Percentiles rank a stretch among this genome's conserved stretches.
These are phyloP conservation scores for Caranx ignobilis DNA, from an alignment of 2,113 vertebrate species.

Conservation along the genomic window DNA sequence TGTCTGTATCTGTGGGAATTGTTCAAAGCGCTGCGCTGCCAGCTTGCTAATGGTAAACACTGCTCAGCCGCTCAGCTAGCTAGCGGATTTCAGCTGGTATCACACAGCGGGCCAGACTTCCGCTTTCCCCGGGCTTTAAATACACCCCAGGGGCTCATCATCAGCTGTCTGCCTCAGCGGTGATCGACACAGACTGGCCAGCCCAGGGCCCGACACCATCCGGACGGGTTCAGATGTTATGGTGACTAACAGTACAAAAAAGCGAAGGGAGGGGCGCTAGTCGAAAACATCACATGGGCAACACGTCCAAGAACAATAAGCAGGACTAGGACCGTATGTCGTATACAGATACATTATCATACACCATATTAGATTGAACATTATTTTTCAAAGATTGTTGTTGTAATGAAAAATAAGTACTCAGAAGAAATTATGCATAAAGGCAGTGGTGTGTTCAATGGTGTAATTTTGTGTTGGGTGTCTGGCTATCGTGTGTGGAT, in stretches of 20 bases:
- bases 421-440: neutral
- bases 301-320: neutral
- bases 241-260: conserved; percentile 17
- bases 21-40: neutral
- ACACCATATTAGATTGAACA: neutral
- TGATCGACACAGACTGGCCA: neutral
- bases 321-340: neutral
- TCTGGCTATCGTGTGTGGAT: neutral
- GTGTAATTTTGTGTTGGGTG: neutral
- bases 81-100: conserved; percentile 38
- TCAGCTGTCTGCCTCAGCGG: conserved; percentile 29
- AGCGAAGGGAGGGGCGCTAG: conserved; percentile 35
- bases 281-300: conserved; percentile 15
- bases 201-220: conserved; percentile 7
- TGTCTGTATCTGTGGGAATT: neutral
- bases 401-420: too few relatives aligned
- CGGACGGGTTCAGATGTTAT: neutral
- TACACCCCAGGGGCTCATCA: conserved; percentile 35
- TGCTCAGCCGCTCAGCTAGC: conserved; percentile 8
- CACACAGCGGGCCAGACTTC: conserved; percentile 46
- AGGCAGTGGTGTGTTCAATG: neutral
- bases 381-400: too few relatives aligned
- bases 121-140: conserved; percentile 61
- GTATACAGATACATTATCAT: neutral
- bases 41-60: conserved; percentile 4